Evolutionary conservation across 2,797 vertebrate species (phyloP).

Genomic region (Lycodopsis pacificus): DNA sequence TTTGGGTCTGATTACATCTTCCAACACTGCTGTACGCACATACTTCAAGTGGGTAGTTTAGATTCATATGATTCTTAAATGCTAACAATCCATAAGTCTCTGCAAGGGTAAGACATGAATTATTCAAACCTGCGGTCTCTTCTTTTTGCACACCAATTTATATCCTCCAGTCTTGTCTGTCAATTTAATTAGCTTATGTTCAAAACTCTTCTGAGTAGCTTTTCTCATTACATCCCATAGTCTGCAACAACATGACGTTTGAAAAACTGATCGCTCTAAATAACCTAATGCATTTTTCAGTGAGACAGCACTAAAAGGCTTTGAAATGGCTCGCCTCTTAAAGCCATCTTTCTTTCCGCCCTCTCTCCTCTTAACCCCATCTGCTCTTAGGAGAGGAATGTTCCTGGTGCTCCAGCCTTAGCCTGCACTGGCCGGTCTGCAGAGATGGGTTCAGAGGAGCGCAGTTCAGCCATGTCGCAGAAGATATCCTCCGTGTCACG

Average conservation of each 20-base stretch:
- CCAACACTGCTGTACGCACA: not conserved
- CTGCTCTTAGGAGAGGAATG: conserved; percentile 58
- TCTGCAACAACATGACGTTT: conserved; percentile 16
- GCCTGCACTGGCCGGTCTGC: conserved; percentile 37
- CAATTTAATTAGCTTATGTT: conserved; percentile 22
- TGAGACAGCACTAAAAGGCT: conserved; percentile 60
- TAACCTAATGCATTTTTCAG: conserved; percentile 70
- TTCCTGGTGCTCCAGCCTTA: conserved; percentile 38
- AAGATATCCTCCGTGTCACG: conserved; percentile 93
- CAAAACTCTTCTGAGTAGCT: conserved; percentile 27
- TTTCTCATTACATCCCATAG: conserved; percentile 41
- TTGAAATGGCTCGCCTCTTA: conserved; percentile 54
- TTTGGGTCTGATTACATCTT: not conserved
- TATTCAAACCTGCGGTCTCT: conserved; percentile 54
- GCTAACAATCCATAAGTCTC: conserved; percentile 41
- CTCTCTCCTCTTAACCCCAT: not conserved
- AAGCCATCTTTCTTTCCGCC: conserved; percentile 39
- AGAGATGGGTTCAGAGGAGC: conserved; percentile 91
- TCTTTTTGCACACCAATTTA: conserved; percentile 37
- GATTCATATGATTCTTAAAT: conserved; percentile 38
- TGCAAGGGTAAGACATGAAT: conserved; percentile 50
- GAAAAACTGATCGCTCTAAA: conserved; percentile 60
- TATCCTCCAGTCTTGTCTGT: conserved; percentile 37
- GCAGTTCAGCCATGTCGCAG: conserved; percentile 88
- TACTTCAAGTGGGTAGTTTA: conserved; percentile 7